These are phyloP conservation scores for Apomyelois bistriatella DNA, from an alignment of 2,888 invertebrate species.

Conservation along the genomic window DNA sequence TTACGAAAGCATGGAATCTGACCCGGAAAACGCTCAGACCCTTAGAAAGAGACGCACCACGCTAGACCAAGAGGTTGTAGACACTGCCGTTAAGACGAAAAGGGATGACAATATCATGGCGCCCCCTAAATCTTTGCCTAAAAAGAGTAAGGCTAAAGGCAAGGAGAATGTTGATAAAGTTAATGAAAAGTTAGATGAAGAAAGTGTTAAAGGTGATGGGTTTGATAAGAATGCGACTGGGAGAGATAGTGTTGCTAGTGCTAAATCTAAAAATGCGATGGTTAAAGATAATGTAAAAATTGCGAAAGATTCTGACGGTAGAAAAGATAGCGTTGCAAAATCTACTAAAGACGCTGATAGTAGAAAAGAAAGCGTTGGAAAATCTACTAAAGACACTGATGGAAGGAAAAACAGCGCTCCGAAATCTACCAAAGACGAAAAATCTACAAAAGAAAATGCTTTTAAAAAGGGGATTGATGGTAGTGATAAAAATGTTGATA, in stretches of 20 bases:
- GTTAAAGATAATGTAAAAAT: neutral
- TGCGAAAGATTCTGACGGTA: neutral
- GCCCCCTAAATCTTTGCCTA: constrained; percentile 57
- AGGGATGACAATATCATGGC: constrained; percentile 53
- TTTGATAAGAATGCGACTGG: neutral
- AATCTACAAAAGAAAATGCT: neutral
- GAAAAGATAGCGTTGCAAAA: neutral
- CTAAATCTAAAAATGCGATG: neutral
- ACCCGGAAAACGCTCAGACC: constrained; percentile 35
- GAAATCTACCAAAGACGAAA: neutral
- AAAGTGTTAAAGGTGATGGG: constrained; percentile 1
- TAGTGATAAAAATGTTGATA: neutral
- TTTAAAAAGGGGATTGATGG: too few relatives aligned
- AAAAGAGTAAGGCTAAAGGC: constrained; percentile 44
- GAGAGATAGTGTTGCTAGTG: constrained; percentile 5
- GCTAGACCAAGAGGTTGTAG: constrained; percentile 29
- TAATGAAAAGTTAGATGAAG: neutral
- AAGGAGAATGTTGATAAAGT: constrained; percentile 33
- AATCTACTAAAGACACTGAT: neutral
- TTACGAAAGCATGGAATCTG: constrained; percentile 37
- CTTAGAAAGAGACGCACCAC: constrained; percentile 28
- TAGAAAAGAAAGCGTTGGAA: neutral
- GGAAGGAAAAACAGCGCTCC: neutral
- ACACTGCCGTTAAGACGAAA: constrained; percentile 24
- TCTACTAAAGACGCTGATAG: neutral